phyloP scores from a whole-genome alignment of 1,140 invertebrate species.

The Euura lappo region DNA sequence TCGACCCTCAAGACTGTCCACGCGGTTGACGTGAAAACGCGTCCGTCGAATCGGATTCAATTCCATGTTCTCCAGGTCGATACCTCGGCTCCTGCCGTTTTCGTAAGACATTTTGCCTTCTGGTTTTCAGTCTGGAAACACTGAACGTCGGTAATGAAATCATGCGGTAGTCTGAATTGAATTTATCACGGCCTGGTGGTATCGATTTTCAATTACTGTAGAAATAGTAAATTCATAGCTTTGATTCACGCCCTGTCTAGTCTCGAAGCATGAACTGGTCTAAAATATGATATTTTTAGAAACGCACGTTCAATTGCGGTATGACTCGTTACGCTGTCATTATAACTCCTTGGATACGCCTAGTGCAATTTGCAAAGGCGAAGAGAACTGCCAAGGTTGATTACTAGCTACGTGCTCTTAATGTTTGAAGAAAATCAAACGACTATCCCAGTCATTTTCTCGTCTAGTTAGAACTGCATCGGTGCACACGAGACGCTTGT shows the following conservation, averaged over 20 bases:
- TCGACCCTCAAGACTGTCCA: slow-evolving; percentile 59
- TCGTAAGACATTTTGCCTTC: slow-evolving; percentile 29
- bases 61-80: slow-evolving; percentile 50
- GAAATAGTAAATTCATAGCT: too few relatives aligned
- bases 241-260: too few relatives aligned
- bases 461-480: background rate
- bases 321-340: background rate
- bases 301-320: background rate
- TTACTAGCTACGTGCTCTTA: background rate
- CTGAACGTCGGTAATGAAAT: background rate
- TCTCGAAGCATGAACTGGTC: background rate
- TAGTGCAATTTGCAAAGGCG: background rate
- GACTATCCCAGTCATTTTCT: background rate
- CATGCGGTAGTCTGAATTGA: too few relatives aligned
- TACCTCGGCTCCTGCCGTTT: slow-evolving; percentile 41
- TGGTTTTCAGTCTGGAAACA: background rate
- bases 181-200: too few relatives aligned
- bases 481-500: background rate
- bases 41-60: slow-evolving; percentile 54
- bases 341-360: slow-evolving; percentile 2
- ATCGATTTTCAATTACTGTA: too few relatives aligned
- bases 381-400: background rate
- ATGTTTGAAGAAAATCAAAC: background rate
- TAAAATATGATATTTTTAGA: background rate
- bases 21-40: slow-evolving; percentile 66